These are phyloP conservation scores for Xenops minutus DNA, from an alignment of 2,797 vertebrate species.

Conservation along the genomic window DNA sequence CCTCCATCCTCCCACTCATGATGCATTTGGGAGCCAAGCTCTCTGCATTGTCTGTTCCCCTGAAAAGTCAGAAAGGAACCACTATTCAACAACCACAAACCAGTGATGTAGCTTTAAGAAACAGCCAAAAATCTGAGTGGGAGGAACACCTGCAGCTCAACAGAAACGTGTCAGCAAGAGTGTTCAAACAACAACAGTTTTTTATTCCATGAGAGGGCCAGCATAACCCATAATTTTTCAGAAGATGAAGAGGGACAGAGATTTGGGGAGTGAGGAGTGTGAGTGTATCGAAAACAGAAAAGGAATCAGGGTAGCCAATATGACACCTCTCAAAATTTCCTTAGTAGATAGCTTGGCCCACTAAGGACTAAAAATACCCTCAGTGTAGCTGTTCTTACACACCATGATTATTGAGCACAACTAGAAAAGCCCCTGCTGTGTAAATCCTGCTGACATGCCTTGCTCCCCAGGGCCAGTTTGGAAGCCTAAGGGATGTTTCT, in stretches of 20 bases:
- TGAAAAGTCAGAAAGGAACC: conserved; percentile 7
- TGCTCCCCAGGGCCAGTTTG: not conserved
- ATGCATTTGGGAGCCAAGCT: not conserved
- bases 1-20: conserved; percentile 10
- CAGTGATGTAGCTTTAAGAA: not conserved
- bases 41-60: conserved; percentile 9
- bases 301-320: not conserved
- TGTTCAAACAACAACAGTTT: not conserved
- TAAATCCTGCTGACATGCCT: not conserved
- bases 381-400: not conserved
- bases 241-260: not conserved
- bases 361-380: not conserved
- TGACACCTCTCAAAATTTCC: not conserved
- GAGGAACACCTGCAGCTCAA: conserved; percentile 42
- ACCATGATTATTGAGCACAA: not conserved
- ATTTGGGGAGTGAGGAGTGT: fast-evolving
- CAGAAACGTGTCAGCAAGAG: conserved; percentile 12
- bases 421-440: not conserved
- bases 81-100: not conserved
- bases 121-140: conserved; percentile 28
- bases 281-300: not conserved
- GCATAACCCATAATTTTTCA: not conserved
- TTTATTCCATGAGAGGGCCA: not conserved
- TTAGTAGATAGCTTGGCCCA: not conserved
- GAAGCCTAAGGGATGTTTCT: not conserved